Conservation (phyloP, 2,888 invertebrate species). For the Cephus pulcher region DNA sequence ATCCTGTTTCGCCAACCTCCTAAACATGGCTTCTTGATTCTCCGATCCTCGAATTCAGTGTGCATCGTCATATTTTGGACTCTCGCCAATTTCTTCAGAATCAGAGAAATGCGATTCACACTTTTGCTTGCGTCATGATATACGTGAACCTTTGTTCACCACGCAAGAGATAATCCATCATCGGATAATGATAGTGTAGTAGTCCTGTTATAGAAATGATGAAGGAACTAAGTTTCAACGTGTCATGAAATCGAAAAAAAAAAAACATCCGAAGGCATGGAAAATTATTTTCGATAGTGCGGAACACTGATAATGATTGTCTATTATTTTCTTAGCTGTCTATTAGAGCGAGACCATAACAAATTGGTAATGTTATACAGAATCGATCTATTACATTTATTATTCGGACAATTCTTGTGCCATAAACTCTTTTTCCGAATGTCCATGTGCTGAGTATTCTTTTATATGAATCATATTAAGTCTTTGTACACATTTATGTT, state of each 20-base stretch:
- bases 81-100: not conserved
- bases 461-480: slow-evolving; percentile 10
- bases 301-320: not conserved
- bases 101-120: not conserved
- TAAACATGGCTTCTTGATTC: slow-evolving; percentile 79
- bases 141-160: not conserved
- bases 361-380: too few species aligned
- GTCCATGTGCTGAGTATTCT: not conserved
- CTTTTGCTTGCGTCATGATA: not conserved
- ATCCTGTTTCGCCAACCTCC: slow-evolving; percentile 83
- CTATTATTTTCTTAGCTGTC: slow-evolving; percentile 47
- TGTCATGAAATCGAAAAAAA: not conserved
- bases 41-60: slow-evolving; percentile 69
- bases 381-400: not conserved
- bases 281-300: not conserved
- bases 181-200: not conserved
- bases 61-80: not conserved
- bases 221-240: not conserved
- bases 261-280: not conserved
- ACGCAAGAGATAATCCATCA: not conserved
- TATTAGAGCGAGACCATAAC: slow-evolving; percentile 50
- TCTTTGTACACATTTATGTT: slow-evolving; percentile 23
- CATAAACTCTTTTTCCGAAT: not conserved
- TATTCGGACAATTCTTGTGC: not conserved
- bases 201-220: not conserved